Base-by-base conservation (phyloP, 2,888 invertebrate genomes). In the Mechanitis messenoides region DNA sequence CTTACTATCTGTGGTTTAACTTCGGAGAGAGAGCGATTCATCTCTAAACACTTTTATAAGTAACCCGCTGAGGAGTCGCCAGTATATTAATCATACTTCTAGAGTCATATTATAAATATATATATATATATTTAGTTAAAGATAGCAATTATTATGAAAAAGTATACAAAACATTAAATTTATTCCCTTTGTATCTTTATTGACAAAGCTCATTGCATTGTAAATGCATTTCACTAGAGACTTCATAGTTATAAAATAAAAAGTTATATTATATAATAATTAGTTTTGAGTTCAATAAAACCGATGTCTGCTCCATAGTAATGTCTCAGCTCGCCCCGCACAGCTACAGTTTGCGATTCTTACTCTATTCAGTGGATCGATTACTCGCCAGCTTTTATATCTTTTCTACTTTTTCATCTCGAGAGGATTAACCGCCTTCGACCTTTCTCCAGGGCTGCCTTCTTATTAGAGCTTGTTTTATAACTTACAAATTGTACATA, bases 371-470 rank as follows among this genome's bases (percentile, higher is more conserved):
- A 74, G 68, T 70, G 71, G 79, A 83, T 84, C 84, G 84, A 84
- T 84, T 79, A 74, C 74, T 74, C 75, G 77, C 75, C 78, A 74
- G 74, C 79, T 79, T 80, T 79, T 80, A 79, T 80, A 78, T 75
- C 79, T 81, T 81, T 83, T 83, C 82, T 84, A 84, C 82, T 84
- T 84, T 86, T 85, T 86, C 85, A 85, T 85, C 84, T 85, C 82
- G 74, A 74, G 80, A 80, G 87, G 84, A 85, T 87, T 85, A 85
- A 80, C 79, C 76, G 76, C 83, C 77, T 84, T 75, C 71, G 73
- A 75, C 73, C 74, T 72, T 71, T 72, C 73, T 42, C 11, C 73
- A 70, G 71, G 72, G 71, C 69, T 71, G 74, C 72, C 71, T 75
- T 75, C 78, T 79, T 83, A 79, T 81, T 80, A 76, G 73, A 69